Evolutionary conservation across 1,140 invertebrate species (phyloP), one percentile per base, ranked within the genome.

Genomic region (Solen grandis): DNA sequence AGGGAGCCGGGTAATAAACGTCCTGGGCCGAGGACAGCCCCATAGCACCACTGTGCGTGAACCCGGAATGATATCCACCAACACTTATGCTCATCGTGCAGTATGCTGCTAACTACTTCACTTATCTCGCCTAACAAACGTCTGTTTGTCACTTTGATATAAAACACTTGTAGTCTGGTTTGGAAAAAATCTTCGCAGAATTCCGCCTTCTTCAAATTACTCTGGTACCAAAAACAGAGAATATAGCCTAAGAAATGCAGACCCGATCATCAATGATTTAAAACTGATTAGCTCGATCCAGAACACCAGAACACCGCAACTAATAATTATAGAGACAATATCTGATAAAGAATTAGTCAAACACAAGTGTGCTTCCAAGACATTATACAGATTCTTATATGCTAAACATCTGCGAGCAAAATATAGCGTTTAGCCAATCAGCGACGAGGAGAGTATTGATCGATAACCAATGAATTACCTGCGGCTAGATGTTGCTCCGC

Each of bases 331-430:
- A 22, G 46, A 73, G 66, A 72, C 77, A 80, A 80, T 80, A 63
- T 80, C 68, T 62, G 77, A 80, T 80, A 80, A 79, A 80, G 68
- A 70, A 33, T 25, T 29, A 62, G 50, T 31, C 35, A 57, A 65
- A 80, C 16, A 70, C 66, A 35, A 35, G 59, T 80, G 65, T 80
- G 68, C 35, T 55, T 36, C 16, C 27, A 33, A 54, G 69, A 72
- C 68, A 72, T 80, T 69, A 69, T 66, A 62, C 74, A 76, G 74
- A 79, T 79, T 79, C 77, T 80, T 72, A 50, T 72, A 72, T 80
- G 77, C 57, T 72, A 80, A 70, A 54, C 57, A 72, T 60, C 2
- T 29, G 29, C n/a, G 57, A 60, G n/a, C n/a, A 19, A 60, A 27
- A 27, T 19, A 60, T 22, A 27, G 14, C 29, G 14, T 19, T 60